Evolutionary conservation across 2,797 vertebrate species (phyloP), one percentile per base, ranked within the genome.

Genomic region (Serranus cabrilla): DNA sequence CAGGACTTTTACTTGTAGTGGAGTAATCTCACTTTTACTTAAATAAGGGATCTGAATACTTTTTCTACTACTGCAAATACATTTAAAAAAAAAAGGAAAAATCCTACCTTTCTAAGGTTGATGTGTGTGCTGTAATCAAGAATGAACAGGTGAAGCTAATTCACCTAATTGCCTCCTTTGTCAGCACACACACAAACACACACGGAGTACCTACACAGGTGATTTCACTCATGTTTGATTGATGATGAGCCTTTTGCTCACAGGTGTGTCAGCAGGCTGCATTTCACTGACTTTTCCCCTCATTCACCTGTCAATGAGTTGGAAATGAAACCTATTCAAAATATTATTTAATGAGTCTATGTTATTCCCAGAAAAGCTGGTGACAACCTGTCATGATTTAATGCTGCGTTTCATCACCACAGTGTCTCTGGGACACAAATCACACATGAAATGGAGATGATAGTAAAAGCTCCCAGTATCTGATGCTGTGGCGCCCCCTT

Each of bases 71-170:
- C 27, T 27, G n/a, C n/a, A n/a, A n/a, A n/a, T 11, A 1, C 2
- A 4, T n/a, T 11, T 52, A 2, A 61, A 52, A 17, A 43, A 45
- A 60, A 16, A 9, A 18, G 27, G 6, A 54, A 40, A n/a, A 25
- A 9, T 11, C 58, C 7, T 7, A 39, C 0, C 14, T 56, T 1
- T 50, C 6, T 7, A 21, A 27, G 55, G 7, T 27, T 23, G 12
- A 1, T 31, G 43, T 43, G 10, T 25, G 34, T 43, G 8, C 17
- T 20, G 27, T 11, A 25, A 47, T 72, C 59, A 55, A 37, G 39
- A 11, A 51, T 34, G 39, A 10, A 2, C 66, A 78, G 62, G 40
- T 79, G 63, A 49, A 27, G 58, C 27, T 21, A 27, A n/a, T 40
- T 43, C 18, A 47, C n/a, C 17, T 42, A 23, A 68, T 70, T 14